Percentiles rank a stretch among this genome's conserved stretches.
These are phyloP conservation scores for Physocephala rufipes DNA, from an alignment of 2,888 invertebrate species.

Conservation along the genomic window DNA sequence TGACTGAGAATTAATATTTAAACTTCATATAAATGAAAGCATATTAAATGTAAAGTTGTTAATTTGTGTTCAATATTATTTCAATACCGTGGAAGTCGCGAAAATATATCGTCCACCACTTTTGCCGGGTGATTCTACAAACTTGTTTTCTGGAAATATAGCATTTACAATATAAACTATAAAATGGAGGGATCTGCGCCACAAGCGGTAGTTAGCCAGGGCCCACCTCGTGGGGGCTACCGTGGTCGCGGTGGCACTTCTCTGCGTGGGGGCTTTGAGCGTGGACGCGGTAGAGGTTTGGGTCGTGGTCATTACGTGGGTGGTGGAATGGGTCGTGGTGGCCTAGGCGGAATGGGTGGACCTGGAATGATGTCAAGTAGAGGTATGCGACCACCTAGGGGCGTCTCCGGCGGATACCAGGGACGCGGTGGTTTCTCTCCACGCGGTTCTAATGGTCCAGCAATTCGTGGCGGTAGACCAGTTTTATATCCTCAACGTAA, in stretches of 20 bases:
- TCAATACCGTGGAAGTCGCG: background rate
- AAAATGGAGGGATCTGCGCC: constrained; percentile 58
- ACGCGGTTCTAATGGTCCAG: constrained; percentile 57
- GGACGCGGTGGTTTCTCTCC: constrained; percentile 59
- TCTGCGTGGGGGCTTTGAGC: constrained; percentile 63
- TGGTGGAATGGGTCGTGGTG: constrained; percentile 56
- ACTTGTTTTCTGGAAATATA: background rate
- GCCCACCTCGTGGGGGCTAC: constrained; percentile 60
- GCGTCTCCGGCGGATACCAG: constrained; percentile 57
- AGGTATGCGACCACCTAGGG: constrained; percentile 60
- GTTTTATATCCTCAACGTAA: constrained; percentile 64
- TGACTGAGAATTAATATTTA: background rate
- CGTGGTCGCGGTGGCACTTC: constrained; percentile 59
- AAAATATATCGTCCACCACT: background rate
- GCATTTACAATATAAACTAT: constrained; percentile 5
- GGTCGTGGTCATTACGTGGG: constrained; percentile 65
- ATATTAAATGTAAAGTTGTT: background rate
- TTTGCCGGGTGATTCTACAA: background rate
- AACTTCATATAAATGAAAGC: background rate
- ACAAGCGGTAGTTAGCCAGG: constrained; percentile 47
- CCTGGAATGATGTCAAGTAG: constrained; percentile 57
- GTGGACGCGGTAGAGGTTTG: constrained; percentile 64
- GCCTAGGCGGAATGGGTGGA: constrained; percentile 59
- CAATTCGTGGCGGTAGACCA: constrained; percentile 62
- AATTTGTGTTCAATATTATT: background rate